Evolutionary conservation across 2,888 invertebrate species (phyloP), one percentile per base, ranked within the genome.

Genomic region (Belgica antarctica): DNA sequence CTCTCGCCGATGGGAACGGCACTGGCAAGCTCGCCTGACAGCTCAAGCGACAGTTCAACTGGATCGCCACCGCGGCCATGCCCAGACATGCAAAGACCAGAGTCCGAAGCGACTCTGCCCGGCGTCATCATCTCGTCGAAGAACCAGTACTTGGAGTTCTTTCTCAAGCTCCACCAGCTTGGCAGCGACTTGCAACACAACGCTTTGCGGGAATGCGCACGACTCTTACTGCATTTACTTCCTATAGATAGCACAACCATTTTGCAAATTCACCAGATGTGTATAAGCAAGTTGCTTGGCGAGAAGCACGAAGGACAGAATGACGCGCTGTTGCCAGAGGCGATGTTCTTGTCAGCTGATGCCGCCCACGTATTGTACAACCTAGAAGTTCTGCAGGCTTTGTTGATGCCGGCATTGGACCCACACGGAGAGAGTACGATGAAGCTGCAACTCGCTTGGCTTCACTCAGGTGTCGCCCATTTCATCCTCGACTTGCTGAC

Each of bases 11-110:
- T 87, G 41, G 87, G 86, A 75, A 83, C 86, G 15, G 88, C 88
- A 71, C 81, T 88, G 77, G 86, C 87, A 22, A 90, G 90, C 75
- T 91, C 91, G 71, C 92, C 92, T 70, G 97, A 96, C 77, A 94
- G 94, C 70, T 94, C 94, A 76, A 94, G 94, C 71, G 96, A 96
- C 78, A 95, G 95, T 74, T 95, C 95, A 71, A 92, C 94, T 1
- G 92, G 94, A 1, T 95, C 95, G 0, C 95, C 95, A 1, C 94
- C 93, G 73, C 86, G 92, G 77, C 88, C 90, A 0, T 91, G 90
- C 74, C 77, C 78, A 1, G 90, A 91, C 77, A 87, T 89, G 72
- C 87, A 89, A 59, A 89, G 89, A 75, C 80, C 87, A 17, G 93
- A 94, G 76, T 91, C 92, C 0, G 97, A 97, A 81, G 89, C 88